Percentiles rank a stretch among this genome's conserved stretches.
These are phyloP conservation scores for Uloborus diversus DNA, from an alignment of 1,140 invertebrate genomes.

Conservation along the genomic window DNA sequence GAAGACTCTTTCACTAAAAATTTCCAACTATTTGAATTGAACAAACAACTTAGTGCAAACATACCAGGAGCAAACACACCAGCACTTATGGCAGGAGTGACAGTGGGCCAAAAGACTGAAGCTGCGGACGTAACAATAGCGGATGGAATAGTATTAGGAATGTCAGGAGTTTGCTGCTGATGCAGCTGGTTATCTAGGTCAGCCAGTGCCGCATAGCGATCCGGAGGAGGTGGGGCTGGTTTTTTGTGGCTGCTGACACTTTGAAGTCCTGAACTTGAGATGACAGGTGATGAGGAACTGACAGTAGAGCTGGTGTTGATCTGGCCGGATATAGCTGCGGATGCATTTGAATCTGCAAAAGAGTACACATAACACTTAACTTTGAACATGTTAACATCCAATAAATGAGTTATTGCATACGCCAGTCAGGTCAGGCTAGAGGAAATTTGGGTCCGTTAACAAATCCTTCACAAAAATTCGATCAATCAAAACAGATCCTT, in stretches of 20 bases:
- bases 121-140: constrained; percentile 7
- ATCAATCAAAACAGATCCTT: too few relatives aligned
- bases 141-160: constrained; percentile 1
- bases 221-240: constrained; percentile 69
- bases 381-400: too few relatives aligned
- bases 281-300: neutral
- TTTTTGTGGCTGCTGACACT: constrained; percentile 25
- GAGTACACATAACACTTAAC: too few relatives aligned
- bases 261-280: neutral
- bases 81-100: neutral
- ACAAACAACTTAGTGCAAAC: too few relatives aligned
- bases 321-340: constrained; percentile 13
- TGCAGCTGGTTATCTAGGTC: constrained; percentile 76
- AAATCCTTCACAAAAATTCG: too few relatives aligned
- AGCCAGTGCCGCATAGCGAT: constrained; percentile 83
- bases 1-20: too few relatives aligned
- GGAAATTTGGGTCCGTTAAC: too few relatives aligned
- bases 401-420: too few relatives aligned
- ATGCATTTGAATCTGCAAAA: neutral
- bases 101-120: neutral
- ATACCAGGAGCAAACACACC: constrained; percentile 11
- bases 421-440: too few relatives aligned
- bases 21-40: too few relatives aligned
- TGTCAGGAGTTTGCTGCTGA: constrained; percentile 4
- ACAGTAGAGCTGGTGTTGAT: neutral